Conservation (phyloP, 1,140 invertebrate species). For the Drosophila kurseongensis region DNA sequence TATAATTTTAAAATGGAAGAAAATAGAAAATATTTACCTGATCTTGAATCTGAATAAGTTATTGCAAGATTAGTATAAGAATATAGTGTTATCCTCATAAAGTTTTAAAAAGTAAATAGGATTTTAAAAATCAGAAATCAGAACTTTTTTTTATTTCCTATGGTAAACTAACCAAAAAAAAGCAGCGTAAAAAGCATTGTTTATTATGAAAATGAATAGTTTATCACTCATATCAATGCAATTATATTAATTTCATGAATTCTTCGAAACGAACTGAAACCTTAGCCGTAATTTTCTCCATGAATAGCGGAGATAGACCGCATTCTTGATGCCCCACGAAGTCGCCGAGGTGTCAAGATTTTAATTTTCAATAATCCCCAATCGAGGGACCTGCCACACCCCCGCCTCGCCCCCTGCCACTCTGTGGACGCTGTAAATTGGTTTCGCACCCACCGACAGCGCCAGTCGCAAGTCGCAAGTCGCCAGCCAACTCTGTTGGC, state of each 20-base stretch:
- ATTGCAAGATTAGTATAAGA: too few species aligned
- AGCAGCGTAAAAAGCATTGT: too few species aligned
- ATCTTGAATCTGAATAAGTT: too few species aligned
- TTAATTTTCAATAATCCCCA: slow-evolving; percentile 50
- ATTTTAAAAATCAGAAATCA: too few species aligned
- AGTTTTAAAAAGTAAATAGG: too few species aligned
- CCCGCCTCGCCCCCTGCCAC: background rate
- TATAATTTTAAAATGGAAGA: too few species aligned
- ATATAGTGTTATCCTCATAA: too few species aligned
- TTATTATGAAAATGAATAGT: background rate
- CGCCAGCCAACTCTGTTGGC: slow-evolving; percentile 21
- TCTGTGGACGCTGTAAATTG: slow-evolving; percentile 36
- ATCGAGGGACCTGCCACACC: slow-evolving; percentile 23
- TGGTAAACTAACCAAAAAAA: too few species aligned
- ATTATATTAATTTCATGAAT: background rate
- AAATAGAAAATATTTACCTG: too few species aligned
- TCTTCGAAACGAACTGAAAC: slow-evolving; percentile 17
- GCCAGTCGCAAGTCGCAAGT: slow-evolving; percentile 20
- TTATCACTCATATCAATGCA: background rate
- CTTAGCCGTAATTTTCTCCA: slow-evolving; percentile 20
- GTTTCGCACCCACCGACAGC: slow-evolving; percentile 49
- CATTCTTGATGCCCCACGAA: slow-evolving; percentile 31
- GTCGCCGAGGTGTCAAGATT: slow-evolving; percentile 38
- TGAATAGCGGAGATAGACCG: slow-evolving; percentile 16
- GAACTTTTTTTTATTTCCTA: too few species aligned